Evolutionary conservation across 2,888 invertebrate species (phyloP).

Genomic region (Drosophila sordidapex): DNA sequence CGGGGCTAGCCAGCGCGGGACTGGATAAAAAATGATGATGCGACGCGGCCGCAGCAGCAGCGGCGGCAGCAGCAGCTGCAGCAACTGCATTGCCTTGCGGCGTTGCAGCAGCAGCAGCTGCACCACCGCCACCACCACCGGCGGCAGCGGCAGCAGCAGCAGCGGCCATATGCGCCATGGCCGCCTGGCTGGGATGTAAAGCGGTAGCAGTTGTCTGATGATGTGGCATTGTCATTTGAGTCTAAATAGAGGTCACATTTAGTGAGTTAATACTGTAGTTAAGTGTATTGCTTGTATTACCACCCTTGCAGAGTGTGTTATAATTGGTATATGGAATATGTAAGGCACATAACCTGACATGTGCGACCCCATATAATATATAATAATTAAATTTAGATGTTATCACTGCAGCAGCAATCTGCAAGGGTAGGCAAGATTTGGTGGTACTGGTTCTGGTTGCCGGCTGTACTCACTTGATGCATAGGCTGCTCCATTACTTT

Average conservation of each 20-base stretch:
- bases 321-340: background rate
- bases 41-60: conserved; percentile 70
- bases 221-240: conserved; percentile 86
- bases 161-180: conserved; percentile 87
- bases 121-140: conserved; percentile 82
- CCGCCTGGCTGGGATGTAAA: conserved; percentile 87
- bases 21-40: conserved; percentile 96
- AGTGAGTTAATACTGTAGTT: background rate
- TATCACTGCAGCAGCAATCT: background rate
- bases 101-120: conserved; percentile 81
- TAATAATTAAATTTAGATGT: background rate
- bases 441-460: background rate
- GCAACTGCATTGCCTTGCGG: conserved; percentile 60
- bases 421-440: background rate
- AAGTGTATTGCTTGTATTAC: background rate
- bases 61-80: conserved; percentile 67
- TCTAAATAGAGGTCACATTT: conserved; percentile 75
- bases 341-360: background rate
- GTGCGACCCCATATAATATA: background rate
- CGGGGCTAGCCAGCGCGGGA: conserved; percentile 95
- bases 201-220: conserved; percentile 84
- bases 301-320: background rate
- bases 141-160: conserved; percentile 74
- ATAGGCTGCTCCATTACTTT: conserved; percentile 85
- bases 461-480: conserved; percentile 84